A percentile compares a stretch with the other conserved stretches of the same genome.
Conservation (phyloP, 2,888 invertebrate species). For the Poecilus cupreus region DNA sequence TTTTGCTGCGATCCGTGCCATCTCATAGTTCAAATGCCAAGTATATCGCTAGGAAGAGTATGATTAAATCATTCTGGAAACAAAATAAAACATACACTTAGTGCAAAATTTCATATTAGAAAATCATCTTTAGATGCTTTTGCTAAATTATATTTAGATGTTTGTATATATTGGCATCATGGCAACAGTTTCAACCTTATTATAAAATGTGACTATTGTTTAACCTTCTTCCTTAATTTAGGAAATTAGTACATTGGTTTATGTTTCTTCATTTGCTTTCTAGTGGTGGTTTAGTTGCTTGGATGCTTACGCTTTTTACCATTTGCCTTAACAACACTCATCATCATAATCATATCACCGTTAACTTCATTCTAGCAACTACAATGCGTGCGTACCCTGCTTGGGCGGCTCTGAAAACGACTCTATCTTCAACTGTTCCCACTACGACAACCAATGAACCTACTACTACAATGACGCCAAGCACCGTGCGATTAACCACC, state of each 20-base stretch:
- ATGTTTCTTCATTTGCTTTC: neutral
- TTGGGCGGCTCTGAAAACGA: conserved; percentile 52
- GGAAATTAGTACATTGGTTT: too few relatives aligned
- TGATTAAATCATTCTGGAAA: too few relatives aligned
- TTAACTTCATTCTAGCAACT: conserved; percentile 46
- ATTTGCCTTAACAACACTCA: conserved; percentile 63
- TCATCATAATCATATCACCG: conserved; percentile 74
- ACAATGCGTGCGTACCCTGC: conserved; percentile 45
- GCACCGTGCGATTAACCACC: conserved; percentile 58
- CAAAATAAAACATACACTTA: too few relatives aligned
- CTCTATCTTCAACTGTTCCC: conserved; percentile 70
- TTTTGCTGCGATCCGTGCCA: too few relatives aligned
- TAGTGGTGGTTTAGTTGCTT: conserved; percentile 15
- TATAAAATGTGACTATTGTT: neutral
- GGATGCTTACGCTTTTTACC: conserved; percentile 22
- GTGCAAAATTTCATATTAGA: too few relatives aligned
- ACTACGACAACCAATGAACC: conserved; percentile 63
- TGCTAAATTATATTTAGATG: too few relatives aligned
- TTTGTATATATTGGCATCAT: too few relatives aligned
- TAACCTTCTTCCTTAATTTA: neutral
- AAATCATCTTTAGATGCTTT: too few relatives aligned
- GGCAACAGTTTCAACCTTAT: neutral
- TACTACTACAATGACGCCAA: conserved; percentile 57
- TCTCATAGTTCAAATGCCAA: too few relatives aligned
- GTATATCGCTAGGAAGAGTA: too few relatives aligned